Percentiles rank a stretch among this genome's conserved stretches.
These are phyloP conservation scores for Phalacrocorax brasilianus DNA, from an alignment of 2,113 vertebrate genomes.

Conservation along the genomic window DNA sequence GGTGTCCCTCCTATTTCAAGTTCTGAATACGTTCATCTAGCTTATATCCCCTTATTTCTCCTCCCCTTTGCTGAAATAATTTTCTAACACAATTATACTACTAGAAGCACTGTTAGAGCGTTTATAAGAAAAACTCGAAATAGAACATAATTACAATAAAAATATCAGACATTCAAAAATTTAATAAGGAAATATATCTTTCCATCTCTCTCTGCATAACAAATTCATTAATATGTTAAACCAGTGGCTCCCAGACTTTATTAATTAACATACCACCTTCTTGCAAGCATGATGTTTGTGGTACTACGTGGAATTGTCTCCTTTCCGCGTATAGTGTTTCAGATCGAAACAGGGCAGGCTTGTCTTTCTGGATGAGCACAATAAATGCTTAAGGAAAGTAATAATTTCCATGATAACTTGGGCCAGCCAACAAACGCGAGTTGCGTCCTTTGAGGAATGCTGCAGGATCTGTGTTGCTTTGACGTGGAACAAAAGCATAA, in stretches of 20 bases:
- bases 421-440: neutral
- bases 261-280: slow-evolving; percentile 56
- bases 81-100: neutral
- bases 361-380: slow-evolving; percentile 43
- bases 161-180: slow-evolving; percentile 26
- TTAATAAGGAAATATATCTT: slow-evolving; percentile 24
- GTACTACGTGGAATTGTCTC: neutral
- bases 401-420: slow-evolving; percentile 44
- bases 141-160: neutral
- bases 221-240: slow-evolving; percentile 46
- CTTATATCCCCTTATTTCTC: neutral
- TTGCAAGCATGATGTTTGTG: slow-evolving; percentile 10
- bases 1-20: neutral
- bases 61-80: neutral
- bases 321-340: neutral
- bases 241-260: slow-evolving; percentile 29
- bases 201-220: slow-evolving; percentile 15
- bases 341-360: slow-evolving; percentile 11
- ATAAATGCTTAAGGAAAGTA: slow-evolving; percentile 34
- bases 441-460: neutral
- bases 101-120: neutral
- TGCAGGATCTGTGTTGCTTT: neutral
- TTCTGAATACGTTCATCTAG: neutral
- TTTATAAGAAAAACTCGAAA: neutral
- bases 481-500: slow-evolving; percentile 27